Base-by-base conservation (phyloP, 2,797 vertebrate genomes). In the Crocodylus rhombifer region DNA sequence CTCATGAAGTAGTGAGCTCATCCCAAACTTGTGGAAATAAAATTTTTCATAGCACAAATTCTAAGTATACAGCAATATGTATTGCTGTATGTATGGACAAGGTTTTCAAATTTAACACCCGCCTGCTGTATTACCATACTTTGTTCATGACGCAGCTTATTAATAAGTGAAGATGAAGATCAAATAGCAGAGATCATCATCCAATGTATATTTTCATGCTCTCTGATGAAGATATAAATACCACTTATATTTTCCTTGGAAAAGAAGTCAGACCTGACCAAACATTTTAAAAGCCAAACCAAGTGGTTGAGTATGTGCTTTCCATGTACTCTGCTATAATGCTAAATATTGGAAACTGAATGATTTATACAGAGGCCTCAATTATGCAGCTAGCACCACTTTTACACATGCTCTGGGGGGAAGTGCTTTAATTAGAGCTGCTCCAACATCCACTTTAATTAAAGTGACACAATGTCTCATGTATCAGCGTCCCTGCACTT, bases 31-130 rank as follows among this genome's bases (percentile, higher is more conserved):
- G 56, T 77, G 77, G 58, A 16, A 81, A 87, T 51, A 51, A 79
- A 63, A 20, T 18, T 86, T 76, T 88, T 90, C 20, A 89, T 55
- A 89, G 58, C 86, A 89, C 82, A 64, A 83, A 77, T 64, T 80
- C 67, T 92, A 14, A 63, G 83, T 77, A 73, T 71, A 82, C 18
- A 77, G 36, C 60, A 67, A 82, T 60, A 80, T 0, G 4, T 25
- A 92, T 51, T 89, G 84, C 71, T 87, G 86, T 92, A 58, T 64
- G 86, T 88, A 55, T 8, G 20, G 42, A 88, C 63, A 92, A 82
- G 84, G 91, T 84, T 88, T 78, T 91, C 73, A 86, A 87, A 92
- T 58, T 84, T 95, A 91, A 57, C 25, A 84, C 83, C 67, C n/a
- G 58, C 73, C 55, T 85, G 51, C n/a, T 84, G 10, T 91, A 83